Base-by-base conservation (phyloP, 2,113 vertebrate genomes). In the Gallinago media region DNA sequence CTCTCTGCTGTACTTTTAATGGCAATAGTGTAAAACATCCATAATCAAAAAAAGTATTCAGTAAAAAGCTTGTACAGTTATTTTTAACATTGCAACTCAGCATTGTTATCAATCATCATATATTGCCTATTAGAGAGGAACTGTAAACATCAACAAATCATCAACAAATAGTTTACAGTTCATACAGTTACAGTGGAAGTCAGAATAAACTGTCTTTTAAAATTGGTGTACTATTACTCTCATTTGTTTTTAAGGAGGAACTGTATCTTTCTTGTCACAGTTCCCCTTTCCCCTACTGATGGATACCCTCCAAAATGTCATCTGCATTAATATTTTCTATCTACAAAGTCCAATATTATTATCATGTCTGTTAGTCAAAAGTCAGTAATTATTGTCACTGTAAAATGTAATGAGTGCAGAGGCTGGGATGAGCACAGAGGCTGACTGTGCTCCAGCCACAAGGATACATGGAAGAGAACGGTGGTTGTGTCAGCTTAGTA, bases 21-120 rank as follows among this genome's bases (percentile, higher is more conserved):
- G 38, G 63, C 72, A 86, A 15, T 55, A 55, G 68, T 23, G 23
- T 92, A 68, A 93, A 92, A 86, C 36, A 50, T 70, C 59, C 92
- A 59, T 36, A 86, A 88, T 89, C 93, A 85, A 70, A 89, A 91
- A 86, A 92, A 85, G 56, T 65, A 52, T 42, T 94, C 59, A 50
- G 67, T 66, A 47, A 36, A 82, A 72, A 76, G 56, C 62, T 42
- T 50, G 18, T 38, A 32, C 61, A 52, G 70, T 8, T 89, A 58
- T 67, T 88, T 85, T 78, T 44, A 72, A 1, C 31, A 15, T 19
- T 54, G 27, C 1, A 0, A 1, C 36, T 82, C 67, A 76, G 52
- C 50, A 40, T 38, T 61, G 71, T 81, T 80, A 74, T 52, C 66
- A 68, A 2, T 75, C 54, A 9, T 62, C 40, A 38, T 38, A 44